Evolutionary conservation across 92 coral and sea anemone species (phyloP), one percentile per base, ranked within the genome.

Genomic region (Desmophyllum pertusum): DNA sequence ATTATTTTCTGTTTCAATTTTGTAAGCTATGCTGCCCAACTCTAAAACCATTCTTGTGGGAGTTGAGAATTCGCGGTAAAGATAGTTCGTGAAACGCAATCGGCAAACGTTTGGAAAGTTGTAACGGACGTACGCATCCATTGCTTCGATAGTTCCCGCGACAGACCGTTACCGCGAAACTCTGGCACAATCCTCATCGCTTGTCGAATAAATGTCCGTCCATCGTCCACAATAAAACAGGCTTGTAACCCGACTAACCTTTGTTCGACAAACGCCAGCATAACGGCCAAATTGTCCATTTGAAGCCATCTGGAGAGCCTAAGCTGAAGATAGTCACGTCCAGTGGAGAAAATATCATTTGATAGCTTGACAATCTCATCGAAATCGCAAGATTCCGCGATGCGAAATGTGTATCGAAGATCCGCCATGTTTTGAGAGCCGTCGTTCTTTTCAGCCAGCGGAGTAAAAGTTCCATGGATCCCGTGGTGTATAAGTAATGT

Each of bases 41-140:
- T 92, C 94, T 17, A 92, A 88, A 42, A 89, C 91, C 52, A 85
- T 89, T 45, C 90, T 84, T 29, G 92, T 92, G 23, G 98, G 93
- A 53, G 92, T 68, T 23, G 95, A 90, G 68, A 87, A 83, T 45
- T 89, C 87, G 77, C 89, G 92, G 51, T 90, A 89, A 0, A 93
- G 88, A 87, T 92, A 92, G 31, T 93, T 94, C 23, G 98, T 94
- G 72, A 92, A 94, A 50, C 98, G 92, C 70, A 92, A 92, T 33
- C 93, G 87, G 68, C 10, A 39, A 53, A 94, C 92, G 41, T 76
- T 78, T 23, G 95, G 93, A 52, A 83, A 87, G 51, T 89, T 83
- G 9, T 79, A n/a, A 65, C 88, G 87, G n/a, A 92, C 87, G 78
- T 89, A 88, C 25, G 83, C 93, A 48, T 92, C 93, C 42, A 87